Conservation (phyloP, 1,140 invertebrate genomes). For the Archivesica marissinica region DNA sequence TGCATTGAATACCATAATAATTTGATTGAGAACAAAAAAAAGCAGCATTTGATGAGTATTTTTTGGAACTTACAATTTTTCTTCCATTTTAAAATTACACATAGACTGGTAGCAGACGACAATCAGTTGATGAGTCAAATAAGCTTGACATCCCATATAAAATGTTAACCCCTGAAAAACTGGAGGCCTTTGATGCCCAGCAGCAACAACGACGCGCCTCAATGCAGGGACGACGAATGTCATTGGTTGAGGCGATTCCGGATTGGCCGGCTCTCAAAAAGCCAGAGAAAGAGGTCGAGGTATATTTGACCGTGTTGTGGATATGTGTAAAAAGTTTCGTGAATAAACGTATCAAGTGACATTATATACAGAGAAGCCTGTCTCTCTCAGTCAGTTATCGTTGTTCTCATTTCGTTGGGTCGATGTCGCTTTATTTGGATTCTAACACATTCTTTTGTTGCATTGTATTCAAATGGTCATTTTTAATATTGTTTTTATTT, state of each 20-base stretch:
- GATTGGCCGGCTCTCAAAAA: conserved; percentile 96
- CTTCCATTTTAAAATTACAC: conserved; percentile 10
- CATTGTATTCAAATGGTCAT: not conserved
- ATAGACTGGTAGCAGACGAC: conserved; percentile 69
- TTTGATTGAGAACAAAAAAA: no score
- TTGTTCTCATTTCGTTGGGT: not conserved
- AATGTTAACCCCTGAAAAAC: conserved; percentile 76
- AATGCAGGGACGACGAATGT: conserved; percentile 90
- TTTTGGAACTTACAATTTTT: conserved; percentile 17
- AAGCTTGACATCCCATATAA: conserved; percentile 70
- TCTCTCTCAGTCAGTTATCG: conserved; percentile 17
- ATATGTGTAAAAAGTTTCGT: conserved; percentile 18
- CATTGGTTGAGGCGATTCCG: conserved; percentile 96
- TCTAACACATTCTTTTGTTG: conserved; percentile 15
- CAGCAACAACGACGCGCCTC: conserved; percentile 81
- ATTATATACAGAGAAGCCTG: not conserved
- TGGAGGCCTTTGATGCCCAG: conserved; percentile 76
- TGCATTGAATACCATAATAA: no score
- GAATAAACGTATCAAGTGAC: conserved; percentile 6
- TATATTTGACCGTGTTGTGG: conserved; percentile 61
- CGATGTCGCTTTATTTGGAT: not conserved
- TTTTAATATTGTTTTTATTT: conserved; percentile 3
- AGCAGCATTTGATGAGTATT: no score
- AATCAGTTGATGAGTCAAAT: conserved; percentile 77
- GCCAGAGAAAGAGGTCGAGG: conserved; percentile 82